A percentile compares a stretch with the other conserved stretches of the same genome.
These are phyloP conservation scores for Bucco capensis DNA, from an alignment of 2,113 vertebrate species.

Conservation along the genomic window DNA sequence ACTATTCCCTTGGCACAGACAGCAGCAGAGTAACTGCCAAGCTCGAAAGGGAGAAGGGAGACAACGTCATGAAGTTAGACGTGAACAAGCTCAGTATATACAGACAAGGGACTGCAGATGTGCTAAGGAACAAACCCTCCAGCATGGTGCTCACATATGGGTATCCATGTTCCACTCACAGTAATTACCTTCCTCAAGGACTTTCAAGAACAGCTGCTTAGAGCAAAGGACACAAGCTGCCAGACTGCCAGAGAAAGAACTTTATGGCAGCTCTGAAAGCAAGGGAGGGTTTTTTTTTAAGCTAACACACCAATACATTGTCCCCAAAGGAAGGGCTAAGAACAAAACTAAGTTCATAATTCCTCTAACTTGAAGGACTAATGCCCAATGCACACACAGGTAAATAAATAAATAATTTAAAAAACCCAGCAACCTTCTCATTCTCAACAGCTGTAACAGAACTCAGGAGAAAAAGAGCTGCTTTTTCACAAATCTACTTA, in stretches of 20 bases:
- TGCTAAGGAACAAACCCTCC: neutral
- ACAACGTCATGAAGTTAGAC: neutral
- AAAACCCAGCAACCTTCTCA: neutral
- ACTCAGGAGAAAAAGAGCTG: neutral
- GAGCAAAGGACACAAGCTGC: neutral
- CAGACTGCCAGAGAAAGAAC: neutral
- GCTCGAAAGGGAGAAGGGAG: neutral
- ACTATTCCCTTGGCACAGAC: neutral
- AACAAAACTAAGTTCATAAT: neutral
- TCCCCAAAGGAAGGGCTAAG: neutral
- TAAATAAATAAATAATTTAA: neutral
- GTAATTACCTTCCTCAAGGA: neutral
- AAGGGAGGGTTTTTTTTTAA: neutral
- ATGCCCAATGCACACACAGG: neutral
- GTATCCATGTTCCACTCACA: neutral
- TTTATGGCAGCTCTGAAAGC: neutral
- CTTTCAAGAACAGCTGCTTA: neutral
- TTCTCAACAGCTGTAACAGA: neutral
- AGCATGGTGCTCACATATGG: neutral
- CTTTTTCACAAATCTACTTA: neutral
- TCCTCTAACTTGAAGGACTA: neutral
- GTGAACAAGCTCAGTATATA: neutral
- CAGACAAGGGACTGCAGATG: neutral
- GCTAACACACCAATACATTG: neutral
- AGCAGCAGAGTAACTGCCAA: neutral